Conservation (phyloP, 2,113 vertebrate species). For the Sebastes fasciatus region DNA sequence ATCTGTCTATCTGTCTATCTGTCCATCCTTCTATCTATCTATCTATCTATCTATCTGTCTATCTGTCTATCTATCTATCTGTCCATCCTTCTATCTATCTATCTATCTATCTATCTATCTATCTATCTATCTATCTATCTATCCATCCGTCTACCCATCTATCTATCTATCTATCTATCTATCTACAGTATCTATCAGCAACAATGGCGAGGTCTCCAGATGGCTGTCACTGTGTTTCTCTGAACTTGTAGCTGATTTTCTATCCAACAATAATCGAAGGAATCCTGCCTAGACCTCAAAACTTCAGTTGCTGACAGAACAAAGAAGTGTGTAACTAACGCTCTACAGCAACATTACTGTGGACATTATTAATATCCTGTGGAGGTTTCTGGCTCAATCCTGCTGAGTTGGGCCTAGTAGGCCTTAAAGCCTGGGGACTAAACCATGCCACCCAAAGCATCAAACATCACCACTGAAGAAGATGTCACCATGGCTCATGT, state of each 20-base stretch:
- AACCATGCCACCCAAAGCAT: constrained; percentile 2
- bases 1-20: no score
- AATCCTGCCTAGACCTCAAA: not conserved
- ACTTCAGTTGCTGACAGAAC: not conserved
- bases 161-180: no score
- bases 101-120: no score
- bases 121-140: no score
- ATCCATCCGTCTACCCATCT: no score
- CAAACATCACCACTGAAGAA: constrained; percentile 11
- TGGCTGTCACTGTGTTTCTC: not conserved
- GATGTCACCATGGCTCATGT: constrained; percentile 19
- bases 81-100: no score
- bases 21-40: no score
- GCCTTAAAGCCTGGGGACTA: not conserved
- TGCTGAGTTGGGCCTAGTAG: not conserved
- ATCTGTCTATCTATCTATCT: no score
- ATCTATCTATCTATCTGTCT: no score
- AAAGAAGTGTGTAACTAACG: not conserved
- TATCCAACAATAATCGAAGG: not conserved
- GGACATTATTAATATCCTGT: no score
- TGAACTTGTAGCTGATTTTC: not conserved
- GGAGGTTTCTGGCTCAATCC: not conserved
- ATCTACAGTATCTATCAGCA: no score
- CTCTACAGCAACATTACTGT: not conserved
- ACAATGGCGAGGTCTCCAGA: not conserved